Evolutionary conservation across 1,140 invertebrate genomes (phyloP).

Genomic region (Drosophila lacertosa): DNA sequence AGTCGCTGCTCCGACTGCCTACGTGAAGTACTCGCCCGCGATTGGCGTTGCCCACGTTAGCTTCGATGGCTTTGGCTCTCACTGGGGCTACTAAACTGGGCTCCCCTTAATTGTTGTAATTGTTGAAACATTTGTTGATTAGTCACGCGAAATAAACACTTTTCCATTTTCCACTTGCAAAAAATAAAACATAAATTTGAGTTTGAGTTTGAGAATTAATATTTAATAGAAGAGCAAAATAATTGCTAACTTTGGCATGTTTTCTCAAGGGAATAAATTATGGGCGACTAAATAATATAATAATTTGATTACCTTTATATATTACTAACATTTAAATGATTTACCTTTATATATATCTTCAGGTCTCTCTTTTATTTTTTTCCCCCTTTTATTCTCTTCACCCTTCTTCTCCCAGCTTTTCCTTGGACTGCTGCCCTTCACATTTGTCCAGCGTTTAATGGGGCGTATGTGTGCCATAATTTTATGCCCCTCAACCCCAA

Average conservation of each 20-base stretch:
- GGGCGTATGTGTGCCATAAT: slow-evolving; percentile 74
- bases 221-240: background rate
- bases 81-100: slow-evolving; percentile 85
- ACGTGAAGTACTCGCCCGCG: slow-evolving; percentile 85
- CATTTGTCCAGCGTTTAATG: slow-evolving; percentile 70
- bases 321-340: no score
- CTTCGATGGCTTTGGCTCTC: slow-evolving; percentile 85
- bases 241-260: background rate
- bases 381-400: background rate
- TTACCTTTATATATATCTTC: no score
- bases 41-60: slow-evolving; percentile 85
- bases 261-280: no score
- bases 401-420: background rate
- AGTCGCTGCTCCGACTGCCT: slow-evolving; percentile 77
- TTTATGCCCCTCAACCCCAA: slow-evolving; percentile 18
- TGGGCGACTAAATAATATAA: no score
- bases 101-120: slow-evolving; percentile 5
- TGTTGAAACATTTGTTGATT: slow-evolving; percentile 41
- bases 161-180: slow-evolving; percentile 2
- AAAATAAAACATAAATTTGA: background rate
- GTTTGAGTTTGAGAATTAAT: no score
- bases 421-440: slow-evolving; percentile 3
- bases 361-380: background rate
- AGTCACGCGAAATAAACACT: slow-evolving; percentile 43
- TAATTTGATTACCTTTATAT: no score